Percentiles rank a stretch among this genome's conserved stretches.
Conservation (phyloP, 1,140 invertebrate species). For the Mesaphorura yosii region DNA sequence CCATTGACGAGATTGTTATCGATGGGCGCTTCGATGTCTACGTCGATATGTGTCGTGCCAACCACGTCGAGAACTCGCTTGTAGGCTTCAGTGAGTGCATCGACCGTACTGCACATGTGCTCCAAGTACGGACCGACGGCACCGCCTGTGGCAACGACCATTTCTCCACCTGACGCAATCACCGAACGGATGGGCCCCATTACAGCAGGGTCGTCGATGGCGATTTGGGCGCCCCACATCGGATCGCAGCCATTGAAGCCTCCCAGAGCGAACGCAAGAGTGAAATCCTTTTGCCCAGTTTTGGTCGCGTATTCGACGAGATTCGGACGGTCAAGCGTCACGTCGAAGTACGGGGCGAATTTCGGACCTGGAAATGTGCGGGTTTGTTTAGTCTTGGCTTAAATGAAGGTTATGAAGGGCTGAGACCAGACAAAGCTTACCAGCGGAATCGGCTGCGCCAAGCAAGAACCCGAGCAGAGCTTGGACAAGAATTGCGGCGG, state of each 20-base stretch:
- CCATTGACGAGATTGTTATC: slow-evolving; percentile 22
- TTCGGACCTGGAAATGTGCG: too few relatives aligned
- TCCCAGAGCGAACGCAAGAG: slow-evolving; percentile 30
- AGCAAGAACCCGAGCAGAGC: too few relatives aligned
- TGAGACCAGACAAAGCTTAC: too few relatives aligned
- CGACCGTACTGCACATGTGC: slow-evolving; percentile 12
- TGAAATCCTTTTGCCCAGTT: slow-evolving; percentile 28
- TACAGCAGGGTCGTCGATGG: slow-evolving; percentile 21
- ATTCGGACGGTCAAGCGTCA: slow-evolving; percentile 9
- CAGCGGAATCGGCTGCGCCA: too few relatives aligned
- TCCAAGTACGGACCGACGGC: slow-evolving; percentile 31
- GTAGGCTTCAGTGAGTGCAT: slow-evolving; percentile 22
- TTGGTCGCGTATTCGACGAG: slow-evolving; percentile 9
- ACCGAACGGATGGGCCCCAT: slow-evolving; percentile 24
- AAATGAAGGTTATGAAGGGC: too few relatives aligned
- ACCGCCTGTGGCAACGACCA: slow-evolving; percentile 26
- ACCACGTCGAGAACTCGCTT: slow-evolving; percentile 24
- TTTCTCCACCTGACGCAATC: slow-evolving; percentile 21
- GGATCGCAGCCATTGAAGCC: slow-evolving; percentile 28
- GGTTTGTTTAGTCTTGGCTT: too few relatives aligned
- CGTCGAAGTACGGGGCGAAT: slow-evolving; percentile 25
- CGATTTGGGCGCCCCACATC: slow-evolving; percentile 24
- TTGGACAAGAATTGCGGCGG: too few relatives aligned
- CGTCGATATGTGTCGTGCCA: slow-evolving; percentile 25
- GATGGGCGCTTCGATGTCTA: slow-evolving; percentile 31